A percentile compares a stretch with the other conserved stretches of the same genome.
Conservation (phyloP, 1,140 invertebrate species). For the Heliconius hermathena region DNA sequence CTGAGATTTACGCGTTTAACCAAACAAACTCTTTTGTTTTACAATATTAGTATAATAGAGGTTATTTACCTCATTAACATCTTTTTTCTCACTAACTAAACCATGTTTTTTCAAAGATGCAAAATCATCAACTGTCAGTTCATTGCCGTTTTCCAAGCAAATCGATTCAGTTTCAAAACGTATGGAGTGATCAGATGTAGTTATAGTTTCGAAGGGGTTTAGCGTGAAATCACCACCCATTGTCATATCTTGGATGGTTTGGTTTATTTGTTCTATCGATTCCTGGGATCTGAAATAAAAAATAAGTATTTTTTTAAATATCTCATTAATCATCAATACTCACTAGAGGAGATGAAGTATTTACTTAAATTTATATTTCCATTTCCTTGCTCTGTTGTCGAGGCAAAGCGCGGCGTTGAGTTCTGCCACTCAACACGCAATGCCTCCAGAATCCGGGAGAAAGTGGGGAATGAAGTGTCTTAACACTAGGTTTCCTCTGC, state of each 20-base stretch:
- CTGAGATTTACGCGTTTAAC: no score
- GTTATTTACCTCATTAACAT: slow-evolving; percentile 61
- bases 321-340: no score
- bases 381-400: no score
- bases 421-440: no score
- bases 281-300: slow-evolving; percentile 57
- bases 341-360: no score
- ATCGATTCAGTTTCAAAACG: slow-evolving; percentile 68
- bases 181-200: slow-evolving; percentile 64
- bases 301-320: background rate
- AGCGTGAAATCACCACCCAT: slow-evolving; percentile 75
- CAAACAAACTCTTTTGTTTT: no score
- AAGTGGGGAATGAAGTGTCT: no score
- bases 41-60: background rate
- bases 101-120: slow-evolving; percentile 76
- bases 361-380: no score
- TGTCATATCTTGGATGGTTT: slow-evolving; percentile 79
- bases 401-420: no score
- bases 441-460: no score
- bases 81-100: slow-evolving; percentile 68
- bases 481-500: no score
- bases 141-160: slow-evolving; percentile 63
- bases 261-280: slow-evolving; percentile 76
- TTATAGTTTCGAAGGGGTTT: slow-evolving; percentile 74
- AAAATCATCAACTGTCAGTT: slow-evolving; percentile 75